A percentile compares a stretch with the other conserved stretches of the same genome.
phyloP scores from a whole-genome alignment of 2,888 invertebrate genomes.

The Epistrophe eligans region DNA sequence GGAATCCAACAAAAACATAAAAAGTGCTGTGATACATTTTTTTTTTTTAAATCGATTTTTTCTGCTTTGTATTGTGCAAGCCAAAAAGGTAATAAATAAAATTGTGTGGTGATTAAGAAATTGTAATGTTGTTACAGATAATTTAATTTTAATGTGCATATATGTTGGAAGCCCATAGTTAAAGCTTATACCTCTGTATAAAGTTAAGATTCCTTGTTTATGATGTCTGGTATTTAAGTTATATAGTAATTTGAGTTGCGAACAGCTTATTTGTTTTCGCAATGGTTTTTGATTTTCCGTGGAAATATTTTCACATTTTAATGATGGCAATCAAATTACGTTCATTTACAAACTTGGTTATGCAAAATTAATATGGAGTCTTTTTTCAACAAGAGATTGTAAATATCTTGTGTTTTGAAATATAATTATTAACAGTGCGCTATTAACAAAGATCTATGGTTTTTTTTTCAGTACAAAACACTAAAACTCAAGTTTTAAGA shows the following conservation, averaged over 20 bases:
- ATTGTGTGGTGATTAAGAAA: neutral
- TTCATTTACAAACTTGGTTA: neutral
- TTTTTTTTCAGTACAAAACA: too few species aligned
- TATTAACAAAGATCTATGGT: too few species aligned
- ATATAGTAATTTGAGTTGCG: neutral
- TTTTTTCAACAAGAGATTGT: too few species aligned
- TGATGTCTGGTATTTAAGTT: neutral
- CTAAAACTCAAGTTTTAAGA: too few species aligned
- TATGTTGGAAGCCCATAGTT: neutral
- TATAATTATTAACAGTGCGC: too few species aligned
- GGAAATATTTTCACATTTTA: neutral
- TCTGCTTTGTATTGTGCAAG: conserved; percentile 29
- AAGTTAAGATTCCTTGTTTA: neutral
- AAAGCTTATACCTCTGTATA: neutral
- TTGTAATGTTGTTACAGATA: conserved; percentile 17
- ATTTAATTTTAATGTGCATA: neutral
- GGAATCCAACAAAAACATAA: conserved; percentile 12
- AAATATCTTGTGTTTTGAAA: too few species aligned
- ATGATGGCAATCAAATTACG: neutral
- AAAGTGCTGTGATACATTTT: conserved; percentile 62
- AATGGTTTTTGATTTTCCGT: neutral
- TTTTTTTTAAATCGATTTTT: conserved; percentile 5
- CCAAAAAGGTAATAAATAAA: conserved; percentile 41
- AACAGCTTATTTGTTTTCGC: neutral
- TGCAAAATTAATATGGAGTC: neutral